Base-by-base conservation (phyloP, 2,797 vertebrate species). In the Darevskia mixta region DNA sequence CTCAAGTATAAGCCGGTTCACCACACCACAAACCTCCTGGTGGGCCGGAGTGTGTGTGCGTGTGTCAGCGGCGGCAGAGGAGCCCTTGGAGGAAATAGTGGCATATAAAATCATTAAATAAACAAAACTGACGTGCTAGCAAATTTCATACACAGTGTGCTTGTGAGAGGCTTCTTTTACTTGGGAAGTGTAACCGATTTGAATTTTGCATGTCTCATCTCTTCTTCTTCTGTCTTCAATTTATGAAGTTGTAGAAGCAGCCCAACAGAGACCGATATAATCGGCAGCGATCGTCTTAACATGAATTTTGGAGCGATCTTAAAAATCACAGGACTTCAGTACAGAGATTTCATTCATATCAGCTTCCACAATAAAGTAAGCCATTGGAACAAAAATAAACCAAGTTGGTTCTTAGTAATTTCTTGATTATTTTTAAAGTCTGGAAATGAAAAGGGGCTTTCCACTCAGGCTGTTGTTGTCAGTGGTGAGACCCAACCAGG, bases 291-390 rank as follows among this genome's bases (percentile, higher is more conserved):
- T 88, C 95, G 94, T 91, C 95, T 98, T 0, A 97, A 97, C 95
- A 98, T 99, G 84, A 97, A 99, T 86, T 98, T 99, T 80, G 97
- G 97, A 61, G 98, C 99, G 95, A 98, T 99, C 95, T 96, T 99
- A 71, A 97, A 97, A 58, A 98, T 96, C 38, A 99, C 99, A 0
- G 98, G 98, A 35, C 96, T 99, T 58, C 98, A 99, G 95, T 98
- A 99, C 95, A 95, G 98, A 94, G 99, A 99, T 94, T 99, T 99
- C 95, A 98, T 99, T 94, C 94, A 99, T 85, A 96, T 99, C 93
- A 99, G 98, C 96, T 98, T 98, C 87, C 99, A 99, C 84, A 99
- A 99, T 97, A 98, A 98, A 98, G 99, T 99, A 93, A 95, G 61
- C 69, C 41, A 1, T 89, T 79, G 86, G 75, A 29, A 49, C 83